Base-by-base conservation (phyloP, 2,888 invertebrate species). In the Lissocephala sabroskyi region DNA sequence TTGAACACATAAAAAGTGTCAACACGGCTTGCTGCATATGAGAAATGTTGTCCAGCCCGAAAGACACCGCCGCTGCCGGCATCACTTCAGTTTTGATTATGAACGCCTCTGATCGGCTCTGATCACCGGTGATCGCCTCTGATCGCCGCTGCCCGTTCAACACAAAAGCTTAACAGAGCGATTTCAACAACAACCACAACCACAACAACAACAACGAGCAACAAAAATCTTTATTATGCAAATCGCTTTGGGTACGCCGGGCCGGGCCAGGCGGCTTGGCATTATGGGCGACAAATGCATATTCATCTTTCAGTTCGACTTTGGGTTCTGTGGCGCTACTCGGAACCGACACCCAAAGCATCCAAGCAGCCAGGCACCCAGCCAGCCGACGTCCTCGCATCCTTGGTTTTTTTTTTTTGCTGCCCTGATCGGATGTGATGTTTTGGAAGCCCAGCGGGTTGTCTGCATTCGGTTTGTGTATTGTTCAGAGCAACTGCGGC, bases 1-100 rank as follows among this genome's bases (percentile, higher is more conserved):
- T 73, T 73, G 64, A 71, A 76, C 67, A 66, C 79, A 79, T 79
- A 79, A 75, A 79, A 79, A 77, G 75, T 75, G 75, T 75, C 75
- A 75, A 75, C 75, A 66, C 74, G 77, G 57, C 52, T 60, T 76
- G 71, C 68, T 59, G 65, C 74, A 68, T 73, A 68, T 76, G 59
- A 68, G 68, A 76, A 57, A 68, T 59, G 68, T 59, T 71, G 58
- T 45, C 49, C 65, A 52, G 17, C 14, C 17, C 11, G 16, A 16
- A 37, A 37, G 19, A 28, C 32, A 17, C 41, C 37, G 40, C 44
- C 35, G 45, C 42, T 46, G 44, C 47, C 53, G 44, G 54, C 70
- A 50, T 56, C 71, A 66, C 65, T 66, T 67, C 73, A 66, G 65
- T 64, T 66, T 67, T 73, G 76, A 76, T 68, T 68, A 68, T 76